These are phyloP conservation scores for Tetragnatha versicolor DNA, from an alignment of 1,140 invertebrate species.

Conservation along the genomic window DNA sequence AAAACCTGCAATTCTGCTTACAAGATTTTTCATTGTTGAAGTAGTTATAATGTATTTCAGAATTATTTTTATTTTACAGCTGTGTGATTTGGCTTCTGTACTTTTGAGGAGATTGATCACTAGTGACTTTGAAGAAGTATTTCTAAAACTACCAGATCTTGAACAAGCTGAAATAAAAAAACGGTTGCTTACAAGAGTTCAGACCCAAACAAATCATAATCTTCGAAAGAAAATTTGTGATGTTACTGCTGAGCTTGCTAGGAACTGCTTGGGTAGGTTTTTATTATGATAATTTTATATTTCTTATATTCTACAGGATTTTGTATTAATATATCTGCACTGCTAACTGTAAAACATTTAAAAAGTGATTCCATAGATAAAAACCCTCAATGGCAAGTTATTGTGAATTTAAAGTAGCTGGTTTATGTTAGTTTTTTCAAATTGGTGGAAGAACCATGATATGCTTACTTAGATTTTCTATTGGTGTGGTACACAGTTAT, in stretches of 20 bases:
- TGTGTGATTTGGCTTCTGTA: conserved; percentile 64
- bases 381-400: too few species aligned
- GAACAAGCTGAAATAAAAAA: conserved; percentile 83
- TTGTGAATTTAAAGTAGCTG: neutral
- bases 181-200: conserved; percentile 83
- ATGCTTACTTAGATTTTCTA: too few species aligned
- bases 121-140: conserved; percentile 88
- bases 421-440: neutral
- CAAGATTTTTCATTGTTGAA: neutral
- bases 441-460: too few species aligned
- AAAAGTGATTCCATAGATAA: neutral
- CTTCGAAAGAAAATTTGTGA: conserved; percentile 93
- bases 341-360: neutral
- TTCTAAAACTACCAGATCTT: conserved; percentile 80
- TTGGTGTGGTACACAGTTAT: too few species aligned
- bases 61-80: neutral
- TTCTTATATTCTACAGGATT: neutral
- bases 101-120: conserved; percentile 88
- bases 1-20: neutral
- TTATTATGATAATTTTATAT: neutral
- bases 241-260: conserved; percentile 89
- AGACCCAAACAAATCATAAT: conserved; percentile 76
- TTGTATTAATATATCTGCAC: neutral
- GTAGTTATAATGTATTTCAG: neutral
- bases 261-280: conserved; percentile 82